Evolutionary conservation across 2,113 vertebrate genomes (phyloP).

Genomic region (Turdus rufiventris): DNA sequence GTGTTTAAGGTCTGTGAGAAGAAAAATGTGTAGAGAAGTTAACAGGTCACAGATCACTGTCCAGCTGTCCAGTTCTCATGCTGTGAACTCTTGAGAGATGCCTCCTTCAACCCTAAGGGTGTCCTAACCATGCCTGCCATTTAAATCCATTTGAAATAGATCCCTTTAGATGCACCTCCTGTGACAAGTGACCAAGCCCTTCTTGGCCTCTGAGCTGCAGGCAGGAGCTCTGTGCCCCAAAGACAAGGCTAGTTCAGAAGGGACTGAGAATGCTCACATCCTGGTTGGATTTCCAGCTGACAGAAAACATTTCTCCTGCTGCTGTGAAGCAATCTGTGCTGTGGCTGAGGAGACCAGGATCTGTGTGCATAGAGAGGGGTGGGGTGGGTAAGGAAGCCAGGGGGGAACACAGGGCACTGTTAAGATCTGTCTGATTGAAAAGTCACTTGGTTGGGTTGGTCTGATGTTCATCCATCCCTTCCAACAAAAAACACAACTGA

Average conservation of each 20-base stretch:
- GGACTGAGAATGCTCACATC: neutral
- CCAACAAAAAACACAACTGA: neutral
- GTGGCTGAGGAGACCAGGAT: neutral
- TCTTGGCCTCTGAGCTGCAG: accelerated
- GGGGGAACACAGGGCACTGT: neutral
- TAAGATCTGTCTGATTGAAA: neutral
- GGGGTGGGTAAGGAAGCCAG: neutral
- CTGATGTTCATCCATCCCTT: neutral
- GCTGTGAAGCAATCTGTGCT: neutral
- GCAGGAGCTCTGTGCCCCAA: neutral
- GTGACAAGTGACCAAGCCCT: neutral
- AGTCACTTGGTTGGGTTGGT: neutral
- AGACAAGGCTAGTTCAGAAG: neutral
- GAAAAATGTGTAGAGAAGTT: neutral
- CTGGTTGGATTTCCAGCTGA: neutral
- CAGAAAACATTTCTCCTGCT: neutral
- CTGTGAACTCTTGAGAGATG: neutral
- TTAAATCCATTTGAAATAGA: neutral
- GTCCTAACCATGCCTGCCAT: neutral
- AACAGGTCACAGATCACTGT: neutral
- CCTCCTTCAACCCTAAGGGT: neutral
- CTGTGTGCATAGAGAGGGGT: neutral
- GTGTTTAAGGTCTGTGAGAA: neutral
- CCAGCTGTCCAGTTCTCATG: neutral
- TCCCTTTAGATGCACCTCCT: neutral